Percentiles rank a stretch among this genome's conserved stretches.
phyloP scores from a whole-genome alignment of 2,888 invertebrate genomes.

The Drosophila peninsularis region DNA sequence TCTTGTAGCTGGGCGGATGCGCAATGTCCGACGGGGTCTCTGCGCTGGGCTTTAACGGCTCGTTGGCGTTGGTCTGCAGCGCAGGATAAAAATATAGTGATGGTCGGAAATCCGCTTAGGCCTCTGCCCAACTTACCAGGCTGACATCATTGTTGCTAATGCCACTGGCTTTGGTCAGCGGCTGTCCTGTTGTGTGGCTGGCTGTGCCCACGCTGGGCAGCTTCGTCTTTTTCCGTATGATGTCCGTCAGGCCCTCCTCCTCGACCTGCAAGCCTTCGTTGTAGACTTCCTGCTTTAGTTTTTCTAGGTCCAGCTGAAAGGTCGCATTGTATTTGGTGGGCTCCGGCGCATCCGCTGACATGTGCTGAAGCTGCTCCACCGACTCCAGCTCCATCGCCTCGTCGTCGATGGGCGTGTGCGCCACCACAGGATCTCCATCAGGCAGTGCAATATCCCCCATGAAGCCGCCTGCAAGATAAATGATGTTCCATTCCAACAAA shows the following conservation, averaged over 20 bases:
- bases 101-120: conserved; percentile 19
- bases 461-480: conserved; percentile 88
- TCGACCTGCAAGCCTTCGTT: conserved; percentile 93
- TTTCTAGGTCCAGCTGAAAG: conserved; percentile 91
- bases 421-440: conserved; percentile 73
- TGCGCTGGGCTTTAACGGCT: conserved; percentile 77
- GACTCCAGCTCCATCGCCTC: conserved; percentile 80
- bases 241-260: conserved; percentile 92
- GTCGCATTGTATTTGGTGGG: conserved; percentile 86
- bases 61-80: conserved; percentile 80
- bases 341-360: conserved; percentile 59
- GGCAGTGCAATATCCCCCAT: conserved; percentile 94
- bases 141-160: conserved; percentile 76
- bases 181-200: conserved; percentile 84
- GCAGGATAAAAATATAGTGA: conserved; percentile 5
- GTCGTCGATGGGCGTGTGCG: conserved; percentile 79
- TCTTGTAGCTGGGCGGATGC: conserved; percentile 80
- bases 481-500: conserved; percentile 17
- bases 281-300: conserved; percentile 92
- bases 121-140: conserved; percentile 66
- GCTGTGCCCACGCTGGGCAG: conserved; percentile 85
- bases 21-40: conserved; percentile 69
- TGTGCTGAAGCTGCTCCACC: conserved; percentile 55
- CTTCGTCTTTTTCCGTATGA: conserved; percentile 89
- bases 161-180: conserved; percentile 64